Base-by-base conservation (phyloP, 2,888 invertebrate species). In the Malthinus seriepunctatus region DNA sequence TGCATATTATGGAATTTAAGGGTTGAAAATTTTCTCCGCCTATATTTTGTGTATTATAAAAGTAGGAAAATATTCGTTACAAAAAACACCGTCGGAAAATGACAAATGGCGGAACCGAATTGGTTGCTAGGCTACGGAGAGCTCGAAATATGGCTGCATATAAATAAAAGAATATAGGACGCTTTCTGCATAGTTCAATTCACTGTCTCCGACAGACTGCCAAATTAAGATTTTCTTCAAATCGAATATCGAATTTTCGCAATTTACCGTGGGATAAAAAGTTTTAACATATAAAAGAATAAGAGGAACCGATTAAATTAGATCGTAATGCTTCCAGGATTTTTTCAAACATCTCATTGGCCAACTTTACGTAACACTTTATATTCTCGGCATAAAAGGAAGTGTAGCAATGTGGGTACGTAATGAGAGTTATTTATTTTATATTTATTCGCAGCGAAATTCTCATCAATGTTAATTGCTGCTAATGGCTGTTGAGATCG, bases 381-480 rank as follows among this genome's bases (percentile, higher is more conserved):
- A 67, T 67, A 69, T 66, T 60, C 66, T 59, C 62, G 64, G 67
- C 69, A 58, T 67, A 71, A 63, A 72, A 70, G 69, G 70, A 69
- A 71, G 69, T 67, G 64, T 70, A 71, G 69, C 65, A 65, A 69
- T 65, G 56, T 65, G 65, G 67, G 67, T 66, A 65, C 62, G 67
- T 68, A 71, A 73, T 71, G 69, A 69, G 70, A 65, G 70, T 74
- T 71, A 71, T 75, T 75, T 73, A 73, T 73, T 73, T 73, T 70
- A 73, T 72, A 73, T 76, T 73, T 75, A 76, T 73, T 70, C 73
- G 66, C 72, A 68, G 70, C 67, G 69, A 75, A 75, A 76, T 75
- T 74, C 73, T 67, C 70, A 64, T 74, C 72, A 73, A 76, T 75
- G 75, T 76, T 76, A 76, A 76, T 76, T 75, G 73, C 69, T 68